phyloP scores from a whole-genome alignment of 2,888 invertebrate genomes.

The Noctua janthe region DNA sequence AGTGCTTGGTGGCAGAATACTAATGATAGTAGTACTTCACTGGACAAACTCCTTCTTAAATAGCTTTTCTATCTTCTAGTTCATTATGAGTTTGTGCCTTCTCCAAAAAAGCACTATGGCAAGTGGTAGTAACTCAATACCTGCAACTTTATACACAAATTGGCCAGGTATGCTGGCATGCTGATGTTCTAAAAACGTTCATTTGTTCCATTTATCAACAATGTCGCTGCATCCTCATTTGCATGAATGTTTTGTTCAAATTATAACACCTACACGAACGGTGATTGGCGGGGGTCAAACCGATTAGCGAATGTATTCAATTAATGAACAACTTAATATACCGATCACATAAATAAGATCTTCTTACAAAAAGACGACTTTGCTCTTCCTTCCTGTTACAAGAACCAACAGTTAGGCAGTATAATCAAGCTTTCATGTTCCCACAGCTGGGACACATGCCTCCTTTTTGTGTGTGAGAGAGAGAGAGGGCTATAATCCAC shows the following conservation, averaged over 20 bases:
- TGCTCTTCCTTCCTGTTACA: background rate
- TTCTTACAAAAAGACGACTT: background rate
- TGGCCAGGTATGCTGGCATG: conserved; percentile 34
- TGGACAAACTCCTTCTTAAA: background rate
- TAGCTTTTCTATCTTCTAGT: background rate
- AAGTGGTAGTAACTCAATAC: conserved; percentile 21
- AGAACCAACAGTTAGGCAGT: background rate
- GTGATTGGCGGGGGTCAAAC: conserved; percentile 7
- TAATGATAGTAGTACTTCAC: background rate
- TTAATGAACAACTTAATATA: conserved; percentile 14
- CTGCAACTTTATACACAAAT: conserved; percentile 30
- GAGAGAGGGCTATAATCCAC: background rate
- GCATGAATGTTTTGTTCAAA: conserved; percentile 41
- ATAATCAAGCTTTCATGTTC: background rate
- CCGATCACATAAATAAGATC: background rate
- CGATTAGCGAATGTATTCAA: conserved; percentile 21
- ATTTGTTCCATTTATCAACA: conserved; percentile 43
- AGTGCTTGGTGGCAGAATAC: background rate
- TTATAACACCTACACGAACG: conserved; percentile 40
- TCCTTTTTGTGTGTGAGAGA: background rate
- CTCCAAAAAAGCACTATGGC: background rate
- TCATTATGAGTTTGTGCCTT: background rate
- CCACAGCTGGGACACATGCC: background rate
- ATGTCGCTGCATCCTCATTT: conserved; percentile 56
- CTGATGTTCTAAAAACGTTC: conserved; percentile 43